Percentiles rank a stretch among this genome's conserved stretches.
phyloP scores from a whole-genome alignment of 2,113 vertebrate species.

The Pandion haliaetus region DNA sequence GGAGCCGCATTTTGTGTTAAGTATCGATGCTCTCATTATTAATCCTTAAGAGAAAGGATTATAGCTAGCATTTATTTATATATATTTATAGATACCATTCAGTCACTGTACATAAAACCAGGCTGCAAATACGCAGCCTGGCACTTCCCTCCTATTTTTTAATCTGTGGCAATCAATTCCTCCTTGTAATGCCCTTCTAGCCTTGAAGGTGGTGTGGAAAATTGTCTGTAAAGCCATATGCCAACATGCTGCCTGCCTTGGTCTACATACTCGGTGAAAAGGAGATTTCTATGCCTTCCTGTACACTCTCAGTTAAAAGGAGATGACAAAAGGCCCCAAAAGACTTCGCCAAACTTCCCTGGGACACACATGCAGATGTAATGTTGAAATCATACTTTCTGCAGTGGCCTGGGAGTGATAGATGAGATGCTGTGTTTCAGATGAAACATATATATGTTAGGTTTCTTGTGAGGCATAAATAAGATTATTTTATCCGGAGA shows the following conservation, averaged over 20 bases:
- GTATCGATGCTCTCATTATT: neutral
- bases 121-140: neutral
- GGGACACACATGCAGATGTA: rapidly evolving
- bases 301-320: neutral
- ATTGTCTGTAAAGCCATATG: neutral
- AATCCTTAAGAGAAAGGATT: neutral
- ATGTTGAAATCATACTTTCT: neutral
- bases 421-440: neutral
- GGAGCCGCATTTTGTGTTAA: neutral
- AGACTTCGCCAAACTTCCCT: neutral
- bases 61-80: neutral
- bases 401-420: neutral
- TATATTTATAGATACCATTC: neutral
- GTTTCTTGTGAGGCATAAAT: neutral
- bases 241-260: neutral
- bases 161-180: neutral
- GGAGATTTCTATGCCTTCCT: neutral
- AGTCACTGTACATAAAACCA: neutral
- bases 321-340: neutral
- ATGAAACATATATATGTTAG: neutral
- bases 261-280: neutral
- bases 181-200: neutral
- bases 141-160: neutral
- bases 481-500: neutral
- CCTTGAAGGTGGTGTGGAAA: neutral